Percentiles rank a stretch among this genome's conserved stretches.
These are phyloP conservation scores for Cyclopterus lumpus DNA, from an alignment of 2,797 vertebrate genomes.

Conservation along the genomic window DNA sequence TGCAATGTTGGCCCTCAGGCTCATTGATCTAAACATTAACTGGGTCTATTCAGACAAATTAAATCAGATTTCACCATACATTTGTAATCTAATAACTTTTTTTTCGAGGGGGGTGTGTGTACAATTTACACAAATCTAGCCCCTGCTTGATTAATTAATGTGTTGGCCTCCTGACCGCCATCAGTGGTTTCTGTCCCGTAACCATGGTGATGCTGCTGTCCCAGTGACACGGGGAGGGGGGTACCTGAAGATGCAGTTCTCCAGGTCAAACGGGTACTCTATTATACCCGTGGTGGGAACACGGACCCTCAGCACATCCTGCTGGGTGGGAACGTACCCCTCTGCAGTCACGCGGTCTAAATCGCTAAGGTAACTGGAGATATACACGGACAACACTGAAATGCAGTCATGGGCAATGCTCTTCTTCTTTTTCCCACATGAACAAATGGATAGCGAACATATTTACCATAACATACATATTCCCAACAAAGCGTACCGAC, in stretches of 20 bases:
- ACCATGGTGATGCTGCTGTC: conserved; percentile 53
- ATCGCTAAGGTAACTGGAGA: conserved; percentile 84
- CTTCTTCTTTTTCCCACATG: conserved; percentile 8
- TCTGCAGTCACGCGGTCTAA: conserved; percentile 81
- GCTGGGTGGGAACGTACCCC: conserved; percentile 84
- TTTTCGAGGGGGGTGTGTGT: no score
- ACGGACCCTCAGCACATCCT: conserved; percentile 86
- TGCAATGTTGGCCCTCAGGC: conserved; percentile 2
- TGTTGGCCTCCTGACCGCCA: conserved; percentile 31
- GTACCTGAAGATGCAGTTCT: conserved; percentile 88
- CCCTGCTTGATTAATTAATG: conserved; percentile 3
- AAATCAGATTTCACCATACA: background rate
- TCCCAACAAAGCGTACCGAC: background rate
- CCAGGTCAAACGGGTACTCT: conserved; percentile 87
- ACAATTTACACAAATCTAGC: background rate
- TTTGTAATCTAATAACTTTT: background rate
- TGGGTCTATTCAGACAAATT: background rate
- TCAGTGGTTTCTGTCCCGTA: conserved; percentile 72
- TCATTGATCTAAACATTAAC: conserved; percentile 5
- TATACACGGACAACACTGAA: conserved; percentile 63
- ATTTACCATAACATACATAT: background rate
- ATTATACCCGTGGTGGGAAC: conserved; percentile 87
- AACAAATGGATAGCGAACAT: background rate
- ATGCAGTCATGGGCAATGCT: conserved; percentile 31
- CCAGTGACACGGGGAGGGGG: conserved; percentile 52